Base-by-base conservation (phyloP, 2,113 vertebrate species). In the Spea multiplicata region DNA sequence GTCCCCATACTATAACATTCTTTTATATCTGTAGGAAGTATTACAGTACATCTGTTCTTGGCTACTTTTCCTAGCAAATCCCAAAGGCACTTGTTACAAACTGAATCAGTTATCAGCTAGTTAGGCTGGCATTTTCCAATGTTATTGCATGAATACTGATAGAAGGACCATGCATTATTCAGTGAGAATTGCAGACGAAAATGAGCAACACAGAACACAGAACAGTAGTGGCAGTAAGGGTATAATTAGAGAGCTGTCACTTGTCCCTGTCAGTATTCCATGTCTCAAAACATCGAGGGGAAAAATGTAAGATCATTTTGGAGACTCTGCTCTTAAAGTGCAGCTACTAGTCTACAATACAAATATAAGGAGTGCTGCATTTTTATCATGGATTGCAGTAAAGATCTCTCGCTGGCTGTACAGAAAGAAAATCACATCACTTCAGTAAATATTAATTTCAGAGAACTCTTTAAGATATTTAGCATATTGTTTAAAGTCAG, bases 231-330 rank as follows among this genome's bases (percentile, higher is more conserved):
- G 94, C 94, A 95, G 95, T 94, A 95, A 96, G 94, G 94, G 95
- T 95, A 96, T 97, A 96, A 96, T 98, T 96, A 98, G 95, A 94
- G 93, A 95, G 93, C 95, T 96, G 95, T 96, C 96, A 97, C 95
- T 95, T 95, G 95, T 96, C 95, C 94, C 94, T 96, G 96, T 96
- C 96, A 98, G 92, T 91, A 93, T 93, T 92, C 91, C 94, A 94
- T 95, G 93, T 93, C 92, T 92, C 89, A 95, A 93, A 94, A 97
- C 95, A 91, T 87, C 88, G 88, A 91, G 91, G 87, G 82, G 87
- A 46, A 49, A 87, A 87, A 88, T 87, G 85, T 87, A 83, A 81
- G 84, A 89, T 85, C 84, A 82, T 89, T 84, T 83, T 80, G 86
- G 86, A 84, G 86, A 86, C 86, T 86, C 86, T 86, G 85, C 91